These are phyloP conservation scores for Pampusana beccarii DNA, from an alignment of 2,113 vertebrate species.

Conservation along the genomic window DNA sequence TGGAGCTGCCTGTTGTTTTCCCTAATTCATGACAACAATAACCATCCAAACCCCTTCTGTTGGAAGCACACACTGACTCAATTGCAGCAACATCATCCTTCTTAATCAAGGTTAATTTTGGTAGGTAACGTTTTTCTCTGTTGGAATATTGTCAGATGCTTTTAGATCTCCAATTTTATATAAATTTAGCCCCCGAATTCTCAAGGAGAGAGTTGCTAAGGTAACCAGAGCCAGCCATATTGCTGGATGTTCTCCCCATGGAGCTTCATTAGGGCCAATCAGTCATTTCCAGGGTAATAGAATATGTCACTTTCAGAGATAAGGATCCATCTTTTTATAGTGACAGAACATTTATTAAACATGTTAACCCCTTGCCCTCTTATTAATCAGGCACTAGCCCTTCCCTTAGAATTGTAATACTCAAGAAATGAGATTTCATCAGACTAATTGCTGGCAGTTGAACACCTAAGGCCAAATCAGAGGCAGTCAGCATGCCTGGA, in stretches of 20 bases:
- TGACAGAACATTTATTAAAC: constrained; percentile 46
- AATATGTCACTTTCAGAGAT: constrained; percentile 41
- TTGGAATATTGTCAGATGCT: constrained; percentile 66
- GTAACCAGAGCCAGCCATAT: constrained; percentile 71
- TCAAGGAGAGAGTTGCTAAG: constrained; percentile 76
- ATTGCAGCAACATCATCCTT: constrained; percentile 54
- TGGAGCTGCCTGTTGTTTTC: neutral
- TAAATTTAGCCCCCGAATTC: constrained; percentile 69
- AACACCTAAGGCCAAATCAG: neutral
- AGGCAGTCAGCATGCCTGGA: neutral
- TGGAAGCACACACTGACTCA: neutral
- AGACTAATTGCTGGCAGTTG: neutral
- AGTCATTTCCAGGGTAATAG: constrained; percentile 68
- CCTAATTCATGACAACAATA: neutral
- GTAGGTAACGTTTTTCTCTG: constrained; percentile 55
- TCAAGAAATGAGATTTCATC: constrained; percentile 36
- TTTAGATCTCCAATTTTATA: constrained; percentile 67
- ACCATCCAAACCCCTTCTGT: neutral
- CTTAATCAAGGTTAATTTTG: constrained; percentile 75
- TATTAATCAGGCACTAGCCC: constrained; percentile 28
- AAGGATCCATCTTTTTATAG: constrained; percentile 67
- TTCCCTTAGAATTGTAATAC: neutral
- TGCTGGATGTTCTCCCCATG: constrained; percentile 53
- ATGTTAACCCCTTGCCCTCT: constrained; percentile 52
- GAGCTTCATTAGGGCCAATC: constrained; percentile 68